Conservation (phyloP, 2,797 vertebrate genomes). For the Nyctibius grandis region DNA sequence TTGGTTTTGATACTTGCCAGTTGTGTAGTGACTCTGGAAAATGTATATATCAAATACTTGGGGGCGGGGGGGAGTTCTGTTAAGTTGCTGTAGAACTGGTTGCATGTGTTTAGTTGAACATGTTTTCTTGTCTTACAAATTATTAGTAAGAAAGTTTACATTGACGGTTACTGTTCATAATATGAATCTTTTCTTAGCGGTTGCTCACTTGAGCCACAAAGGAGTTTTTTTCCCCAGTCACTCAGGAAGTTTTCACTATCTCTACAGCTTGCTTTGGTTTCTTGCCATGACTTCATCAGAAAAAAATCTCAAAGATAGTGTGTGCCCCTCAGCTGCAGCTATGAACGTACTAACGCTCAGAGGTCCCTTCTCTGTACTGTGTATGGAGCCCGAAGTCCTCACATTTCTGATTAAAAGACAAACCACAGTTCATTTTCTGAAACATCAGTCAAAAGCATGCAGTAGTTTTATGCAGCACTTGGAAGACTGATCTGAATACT, state of each 20-base stretch:
- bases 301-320: neutral
- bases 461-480: neutral
- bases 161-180: neutral
- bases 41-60: neutral
- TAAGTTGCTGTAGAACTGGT: neutral
- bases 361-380: neutral
- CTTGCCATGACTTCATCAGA: neutral
- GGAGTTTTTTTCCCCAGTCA: neutral
- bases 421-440: neutral
- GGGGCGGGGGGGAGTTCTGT: neutral
- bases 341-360: neutral
- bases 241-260: neutral
- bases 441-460: neutral
- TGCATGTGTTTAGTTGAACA: neutral
- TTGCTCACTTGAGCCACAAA: neutral
- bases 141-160: neutral
- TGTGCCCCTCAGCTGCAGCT: neutral
- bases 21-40: neutral
- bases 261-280: neutral
- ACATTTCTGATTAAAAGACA: neutral
- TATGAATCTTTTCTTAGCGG: neutral
- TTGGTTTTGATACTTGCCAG: neutral
- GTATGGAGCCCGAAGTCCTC: neutral
- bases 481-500: neutral
- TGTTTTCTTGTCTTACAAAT: neutral